Conservation (phyloP, 1,140 invertebrate genomes). For the Octopus bimaculoides region DNA sequence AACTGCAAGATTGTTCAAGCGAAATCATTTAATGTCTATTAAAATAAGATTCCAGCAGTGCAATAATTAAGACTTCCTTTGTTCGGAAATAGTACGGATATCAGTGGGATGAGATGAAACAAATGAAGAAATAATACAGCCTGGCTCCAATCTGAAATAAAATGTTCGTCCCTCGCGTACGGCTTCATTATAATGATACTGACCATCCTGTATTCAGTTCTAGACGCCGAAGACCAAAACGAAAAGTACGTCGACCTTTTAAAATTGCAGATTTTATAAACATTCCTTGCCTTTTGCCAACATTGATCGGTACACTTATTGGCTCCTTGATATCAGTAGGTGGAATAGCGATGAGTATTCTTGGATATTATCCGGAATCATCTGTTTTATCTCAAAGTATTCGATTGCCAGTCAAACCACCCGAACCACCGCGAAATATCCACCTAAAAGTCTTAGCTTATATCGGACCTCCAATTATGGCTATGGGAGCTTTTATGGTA, state of each 20-base stretch:
- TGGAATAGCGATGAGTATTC: conserved; percentile 24
- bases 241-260: conserved; percentile 23
- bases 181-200: background rate
- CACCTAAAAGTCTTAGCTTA: conserved; percentile 34
- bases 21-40: background rate
- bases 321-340: conserved; percentile 29
- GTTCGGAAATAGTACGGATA: background rate
- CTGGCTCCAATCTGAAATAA: background rate
- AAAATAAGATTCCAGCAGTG: background rate
- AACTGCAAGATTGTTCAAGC: no score
- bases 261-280: conserved; percentile 31
- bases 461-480: conserved; percentile 45
- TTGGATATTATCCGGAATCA: conserved; percentile 28
- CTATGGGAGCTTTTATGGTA: conserved; percentile 43
- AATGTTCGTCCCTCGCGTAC: conserved; percentile 6
- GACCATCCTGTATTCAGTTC: background rate
- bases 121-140: background rate
- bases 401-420: conserved; percentile 17
- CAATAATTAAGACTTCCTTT: background rate
- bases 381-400: conserved; percentile 22
- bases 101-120: background rate
- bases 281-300: conserved; percentile 40
- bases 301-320: conserved; percentile 27
- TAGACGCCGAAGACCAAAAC: background rate
- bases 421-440: background rate